phyloP scores from a whole-genome alignment of 2,888 invertebrate species.

The Busseola fusca region DNA sequence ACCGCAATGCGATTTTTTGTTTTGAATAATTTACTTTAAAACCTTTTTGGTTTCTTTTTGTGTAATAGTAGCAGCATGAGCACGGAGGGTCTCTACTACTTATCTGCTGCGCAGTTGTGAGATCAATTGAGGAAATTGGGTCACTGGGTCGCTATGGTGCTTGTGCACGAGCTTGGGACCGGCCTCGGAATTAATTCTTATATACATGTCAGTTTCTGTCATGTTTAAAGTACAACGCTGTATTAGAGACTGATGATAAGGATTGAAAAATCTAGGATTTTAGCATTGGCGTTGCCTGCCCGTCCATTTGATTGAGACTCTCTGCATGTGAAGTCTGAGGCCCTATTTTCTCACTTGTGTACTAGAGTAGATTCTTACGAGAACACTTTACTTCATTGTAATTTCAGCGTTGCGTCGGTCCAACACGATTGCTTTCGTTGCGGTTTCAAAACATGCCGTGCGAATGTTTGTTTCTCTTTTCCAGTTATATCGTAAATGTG shows the following conservation, averaged over 20 bases:
- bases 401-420: conserved; percentile 25
- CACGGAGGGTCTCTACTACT: conserved; percentile 14
- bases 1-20: conserved; percentile 37
- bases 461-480: conserved; percentile 31
- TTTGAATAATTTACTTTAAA: neutral
- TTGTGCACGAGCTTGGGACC: conserved; percentile 21
- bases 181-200: conserved; percentile 16
- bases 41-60: neutral
- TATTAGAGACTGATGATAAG: neutral
- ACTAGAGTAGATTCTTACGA: conserved; percentile 15
- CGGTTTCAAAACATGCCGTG: conserved; percentile 25
- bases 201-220: neutral
- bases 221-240: neutral
- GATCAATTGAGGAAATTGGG: conserved; percentile 53
- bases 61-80: conserved; percentile 4
- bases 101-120: conserved; percentile 35
- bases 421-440: conserved; percentile 23
- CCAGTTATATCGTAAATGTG: conserved; percentile 22
- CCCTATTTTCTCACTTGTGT: neutral
- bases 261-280: neutral
- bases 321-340: neutral
- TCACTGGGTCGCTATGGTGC: conserved; percentile 52
- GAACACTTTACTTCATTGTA: conserved; percentile 40
- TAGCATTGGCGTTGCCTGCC: neutral
- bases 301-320: conserved; percentile 3